phyloP scores from a whole-genome alignment of 2,888 invertebrate genomes.

The Embidobia sp. region DNA sequence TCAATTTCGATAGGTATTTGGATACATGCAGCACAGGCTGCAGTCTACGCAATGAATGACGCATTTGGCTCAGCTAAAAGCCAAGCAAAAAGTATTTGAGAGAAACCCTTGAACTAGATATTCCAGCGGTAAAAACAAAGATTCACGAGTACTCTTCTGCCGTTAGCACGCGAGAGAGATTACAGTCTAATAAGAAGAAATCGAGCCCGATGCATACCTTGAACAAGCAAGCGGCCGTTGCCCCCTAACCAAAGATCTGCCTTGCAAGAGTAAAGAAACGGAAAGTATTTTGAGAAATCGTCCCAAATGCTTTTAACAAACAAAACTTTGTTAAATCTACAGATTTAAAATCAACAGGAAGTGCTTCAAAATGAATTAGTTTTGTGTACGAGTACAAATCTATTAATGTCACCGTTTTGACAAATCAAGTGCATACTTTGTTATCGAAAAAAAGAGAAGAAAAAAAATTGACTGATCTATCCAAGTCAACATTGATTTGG shows the following conservation, averaged over 20 bases:
- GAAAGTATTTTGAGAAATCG: slow-evolving; percentile 32
- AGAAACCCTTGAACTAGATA: slow-evolving; percentile 64
- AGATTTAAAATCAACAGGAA: too few species aligned
- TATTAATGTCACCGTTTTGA: too few species aligned
- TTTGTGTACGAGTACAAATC: too few species aligned
- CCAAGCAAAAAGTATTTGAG: slow-evolving; percentile 11
- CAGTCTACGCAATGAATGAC: not conserved
- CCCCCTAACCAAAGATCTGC: slow-evolving; percentile 53
- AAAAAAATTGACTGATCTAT: too few species aligned
- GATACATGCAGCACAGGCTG: slow-evolving; percentile 3
- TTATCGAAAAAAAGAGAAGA: too few species aligned
- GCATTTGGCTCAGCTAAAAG: slow-evolving; percentile 23
- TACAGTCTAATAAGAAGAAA: slow-evolving; percentile 66
- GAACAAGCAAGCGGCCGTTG: slow-evolving; percentile 64
- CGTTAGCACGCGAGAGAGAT: slow-evolving; percentile 67
- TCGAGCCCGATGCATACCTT: slow-evolving; percentile 65
- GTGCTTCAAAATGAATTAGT: too few species aligned
- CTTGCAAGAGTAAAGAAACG: slow-evolving; percentile 12
- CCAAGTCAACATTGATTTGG: slow-evolving; percentile 16
- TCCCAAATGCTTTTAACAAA: not conserved
- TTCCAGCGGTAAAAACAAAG: slow-evolving; percentile 47
- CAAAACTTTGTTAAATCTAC: too few species aligned
- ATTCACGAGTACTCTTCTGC: slow-evolving; percentile 57
- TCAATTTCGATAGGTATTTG: slow-evolving; percentile 6
- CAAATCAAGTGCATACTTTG: too few species aligned